A percentile compares a stretch with the other conserved stretches of the same genome.
Evolutionary conservation across 2,888 invertebrate species (phyloP).

Genomic region (Cephus pygmeus): DNA sequence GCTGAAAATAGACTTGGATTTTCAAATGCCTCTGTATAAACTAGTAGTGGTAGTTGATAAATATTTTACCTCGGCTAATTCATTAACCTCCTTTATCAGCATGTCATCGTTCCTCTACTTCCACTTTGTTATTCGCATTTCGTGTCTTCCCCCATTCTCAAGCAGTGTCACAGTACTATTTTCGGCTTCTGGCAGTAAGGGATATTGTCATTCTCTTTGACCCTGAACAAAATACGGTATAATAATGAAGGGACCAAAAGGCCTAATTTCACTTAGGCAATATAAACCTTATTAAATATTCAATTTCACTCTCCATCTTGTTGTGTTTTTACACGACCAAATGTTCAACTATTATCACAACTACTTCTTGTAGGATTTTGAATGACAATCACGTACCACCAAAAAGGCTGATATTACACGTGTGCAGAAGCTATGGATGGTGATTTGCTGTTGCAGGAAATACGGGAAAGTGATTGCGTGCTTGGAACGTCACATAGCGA

Average conservation of each 20-base stretch:
- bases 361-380: neutral
- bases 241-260: neutral
- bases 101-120: neutral
- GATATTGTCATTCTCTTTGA: neutral
- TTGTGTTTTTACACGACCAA: neutral
- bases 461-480: constrained; percentile 32
- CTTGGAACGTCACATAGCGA: constrained; percentile 18
- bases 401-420: neutral
- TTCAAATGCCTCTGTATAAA: neutral
- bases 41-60: neutral
- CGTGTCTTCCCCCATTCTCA: neutral
- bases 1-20: neutral
- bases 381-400: neutral
- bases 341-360: neutral
- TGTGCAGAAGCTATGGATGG: neutral
- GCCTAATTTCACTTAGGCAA: neutral
- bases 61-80: neutral
- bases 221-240: neutral
- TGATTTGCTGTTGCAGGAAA: neutral
- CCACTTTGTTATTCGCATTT: neutral
- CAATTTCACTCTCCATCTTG: neutral
- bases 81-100: neutral
- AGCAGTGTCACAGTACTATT: neutral
- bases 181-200: neutral
- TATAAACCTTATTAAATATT: neutral